Conservation (phyloP, 1,140 invertebrate species). For the Drusus annulatus region DNA sequence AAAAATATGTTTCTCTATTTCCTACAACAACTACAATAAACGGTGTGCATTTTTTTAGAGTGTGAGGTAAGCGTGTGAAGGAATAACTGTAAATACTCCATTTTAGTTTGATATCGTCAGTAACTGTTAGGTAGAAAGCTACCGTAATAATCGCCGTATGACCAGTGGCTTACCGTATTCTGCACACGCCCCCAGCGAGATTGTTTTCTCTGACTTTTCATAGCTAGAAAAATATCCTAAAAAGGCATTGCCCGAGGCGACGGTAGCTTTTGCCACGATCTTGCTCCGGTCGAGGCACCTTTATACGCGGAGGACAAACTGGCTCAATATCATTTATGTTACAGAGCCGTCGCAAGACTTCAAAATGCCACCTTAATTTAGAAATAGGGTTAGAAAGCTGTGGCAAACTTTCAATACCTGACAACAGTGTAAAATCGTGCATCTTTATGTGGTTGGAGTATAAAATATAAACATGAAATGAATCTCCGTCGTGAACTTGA, state of each 20-base stretch:
- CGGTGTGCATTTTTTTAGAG: background rate
- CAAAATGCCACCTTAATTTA: no score
- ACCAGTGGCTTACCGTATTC: background rate
- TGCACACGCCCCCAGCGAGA: no score
- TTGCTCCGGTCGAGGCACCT: background rate
- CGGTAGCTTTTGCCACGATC: background rate
- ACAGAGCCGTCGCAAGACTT: background rate
- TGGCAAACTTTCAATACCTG: no score
- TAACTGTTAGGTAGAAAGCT: background rate
- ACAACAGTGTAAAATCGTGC: no score
- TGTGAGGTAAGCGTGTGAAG: background rate
- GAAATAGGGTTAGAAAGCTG: no score
- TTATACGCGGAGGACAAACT: background rate
- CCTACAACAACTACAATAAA: background rate
- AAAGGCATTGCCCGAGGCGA: constrained; percentile 13
- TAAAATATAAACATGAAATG: no score
- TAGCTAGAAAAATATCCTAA: constrained; percentile 17
- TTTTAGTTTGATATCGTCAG: background rate
- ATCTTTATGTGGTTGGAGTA: no score
- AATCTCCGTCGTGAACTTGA: no score
- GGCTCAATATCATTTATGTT: background rate
- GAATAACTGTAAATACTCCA: no score
- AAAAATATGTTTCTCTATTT: no score
- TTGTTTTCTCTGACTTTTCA: constrained; percentile 28
- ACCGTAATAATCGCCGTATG: background rate